Evolutionary conservation across 2,797 vertebrate species (phyloP), one percentile per base, ranked within the genome.

Genomic region (Poecilia wingei): DNA sequence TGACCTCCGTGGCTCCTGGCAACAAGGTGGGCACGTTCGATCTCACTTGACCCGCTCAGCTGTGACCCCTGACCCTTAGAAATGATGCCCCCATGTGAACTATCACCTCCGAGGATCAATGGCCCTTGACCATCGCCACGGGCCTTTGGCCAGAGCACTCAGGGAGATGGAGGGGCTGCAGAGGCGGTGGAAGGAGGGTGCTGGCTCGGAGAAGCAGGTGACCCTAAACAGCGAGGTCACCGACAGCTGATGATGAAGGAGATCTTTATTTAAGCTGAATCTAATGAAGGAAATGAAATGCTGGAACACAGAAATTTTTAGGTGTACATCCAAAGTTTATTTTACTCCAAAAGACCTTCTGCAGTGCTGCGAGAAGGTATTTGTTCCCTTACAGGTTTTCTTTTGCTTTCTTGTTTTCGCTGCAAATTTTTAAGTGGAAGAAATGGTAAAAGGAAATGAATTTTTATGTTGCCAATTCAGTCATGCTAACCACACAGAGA

Each of bases 41-140:
- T 95, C 94, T 94, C 92, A 94, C 93, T 95, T 95, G 93, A 93
- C 92, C 94, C 79, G 79, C 86, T 92, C 86, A 83, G 91, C 80
- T 91, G 78, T 91, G 88, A 92, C 93, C 91, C 82, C 47, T 88
- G 87, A 92, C 80, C 92, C 20, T 13, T 76, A 78, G 82, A 82
- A 87, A 83, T 59, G 79, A 84, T 86, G 72, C 78, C 88, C 83
- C 75, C 4, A 47, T 82, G 87, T 93, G 93, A 94, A 93, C 94
- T 92, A 90, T 93, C 90, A 93, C 91, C 92, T 87, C 85, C 13
- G 36, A 72, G 84, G 92, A 95, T 95, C 94, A 91, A 94, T 94
- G 86, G 90, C 88, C 92, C 80, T 91, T 92, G 94, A 94, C 90
- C 92, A 77, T 85, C 49, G 81, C 93, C 91, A 88, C 79, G 25